Base-by-base conservation (phyloP, 2,113 vertebrate genomes). In the Tylochromis polylepis region DNA sequence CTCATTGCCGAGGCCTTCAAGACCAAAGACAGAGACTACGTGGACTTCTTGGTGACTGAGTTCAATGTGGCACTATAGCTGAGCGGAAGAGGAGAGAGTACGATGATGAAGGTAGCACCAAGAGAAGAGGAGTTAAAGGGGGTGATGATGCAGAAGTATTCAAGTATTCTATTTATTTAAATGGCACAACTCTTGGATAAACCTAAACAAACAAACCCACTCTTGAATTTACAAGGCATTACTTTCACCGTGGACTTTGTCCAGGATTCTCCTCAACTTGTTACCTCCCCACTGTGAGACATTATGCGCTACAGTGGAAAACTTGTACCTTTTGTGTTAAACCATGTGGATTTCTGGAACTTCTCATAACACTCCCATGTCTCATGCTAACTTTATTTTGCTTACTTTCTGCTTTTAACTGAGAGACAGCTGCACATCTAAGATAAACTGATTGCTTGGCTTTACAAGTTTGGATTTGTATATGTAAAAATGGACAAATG, bases 1-100 rank as follows among this genome's bases (percentile, higher is more conserved):
- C 94, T 98, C 96, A 99, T 99, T 3, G 99, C 99, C 0, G 98
- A 99, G 95, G 99, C 98, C 93, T 99, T 99, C 88, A 99, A 99
- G 96, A 97, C 95, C 96, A 99, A 99, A 97, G 98, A 99, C 24
- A 97, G 95, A 80, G 98, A 99, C 95, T 91, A 97, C 89, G 95
- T 99, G 5, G 98, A 99, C 95, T 99, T 99, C 94, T 94, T 99
- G 92, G 98, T 99, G 94, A 99, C 98, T 4, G 99, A 99, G 60
- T 99, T 99, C 94, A 99, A 99, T 4, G 97, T 99, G 16, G 97
- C 97, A 16, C 97, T 99, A 94, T 99, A 99, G 88, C 93, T 90
- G 81, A 22, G 2, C 2, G 62, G 55, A 51, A 60, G 77, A 38
- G 83, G 87, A 62, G 75, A 57, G 60, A 77, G 82, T 3, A 82